Evolutionary conservation across 2,113 vertebrate species (phyloP).

Genomic region (Siphamia tubifer): DNA sequence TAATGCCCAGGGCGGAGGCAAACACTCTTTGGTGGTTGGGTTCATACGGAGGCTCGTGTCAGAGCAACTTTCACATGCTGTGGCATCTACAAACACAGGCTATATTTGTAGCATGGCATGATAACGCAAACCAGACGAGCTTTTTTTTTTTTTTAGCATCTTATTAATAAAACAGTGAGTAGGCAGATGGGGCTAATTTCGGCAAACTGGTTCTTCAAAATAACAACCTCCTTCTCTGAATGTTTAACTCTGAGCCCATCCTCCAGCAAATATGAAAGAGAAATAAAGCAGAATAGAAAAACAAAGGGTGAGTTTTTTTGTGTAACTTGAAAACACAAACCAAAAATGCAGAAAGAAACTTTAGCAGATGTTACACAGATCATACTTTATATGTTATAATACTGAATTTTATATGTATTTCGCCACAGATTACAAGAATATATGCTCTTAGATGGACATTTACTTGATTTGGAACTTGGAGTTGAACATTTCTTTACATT

Average conservation of each 20-base stretch:
- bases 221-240: background rate
- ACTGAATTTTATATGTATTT: too few relatives aligned
- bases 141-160: background rate
- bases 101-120: slow-evolving; percentile 19
- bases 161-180: slow-evolving; percentile 9
- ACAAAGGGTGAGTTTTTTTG: too few relatives aligned
- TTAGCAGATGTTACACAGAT: too few relatives aligned
- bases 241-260: background rate
- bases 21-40: background rate
- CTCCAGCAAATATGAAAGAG: slow-evolving; percentile 1
- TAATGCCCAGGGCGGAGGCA: slow-evolving; percentile 6
- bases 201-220: background rate
- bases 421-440: too few relatives aligned
- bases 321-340: too few relatives aligned
- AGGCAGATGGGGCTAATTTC: background rate
- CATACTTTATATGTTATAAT: too few relatives aligned
- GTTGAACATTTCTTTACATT: too few relatives aligned
- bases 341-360: background rate
- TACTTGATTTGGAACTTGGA: too few relatives aligned
- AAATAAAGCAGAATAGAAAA: background rate
- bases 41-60: slow-evolving; percentile 32
- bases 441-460: too few relatives aligned
- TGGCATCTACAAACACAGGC: background rate
- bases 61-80: background rate
- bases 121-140: background rate